Evolutionary conservation across 2,888 invertebrate genomes (phyloP), one percentile per base, ranked within the genome.

Genomic region (Coelogynopora nodosa): DNA sequence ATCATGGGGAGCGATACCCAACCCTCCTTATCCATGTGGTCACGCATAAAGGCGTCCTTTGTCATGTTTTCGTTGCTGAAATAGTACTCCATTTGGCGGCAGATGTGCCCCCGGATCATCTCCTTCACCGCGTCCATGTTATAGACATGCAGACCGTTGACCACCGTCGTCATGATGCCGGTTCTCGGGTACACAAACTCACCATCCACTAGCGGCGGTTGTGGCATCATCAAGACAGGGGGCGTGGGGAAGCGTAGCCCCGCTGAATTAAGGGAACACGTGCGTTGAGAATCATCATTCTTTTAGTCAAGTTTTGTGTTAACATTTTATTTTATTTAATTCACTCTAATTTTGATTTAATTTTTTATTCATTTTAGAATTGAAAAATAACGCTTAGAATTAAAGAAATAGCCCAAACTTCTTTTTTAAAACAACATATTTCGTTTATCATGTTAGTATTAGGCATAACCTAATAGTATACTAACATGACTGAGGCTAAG

Each of bases 1-100:
- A 85, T 85, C 26, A 85, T 67, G 23, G 74, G 26, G 18, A 85
- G 74, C 27, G 85, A 67, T 5, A 85, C 85, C 85, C 85, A 85
- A 27, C 85, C 85, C 1, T 85, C 85, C n/a, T 27, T 27, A 30
- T 85, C 85, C 85, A 85, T 85, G 18, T 67, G 85, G 2, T 67
- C 27, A 1, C 85, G 85, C n/a, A 85, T 28, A 30, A 67, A 85
- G 28, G 85, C 74, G 29, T 85, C 85, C 74, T 85, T 85, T 10
- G 28, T 67, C n/a, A 85, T 67, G 74, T 85, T 85, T 30, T 85
- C 85, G 0, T 26, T 27, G 31, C 67, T 67, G 30, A 85, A 85
- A 26, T 85, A 85, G 30, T 85, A 85, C 74, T 85, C 85, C 26
- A 85, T 74, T 74, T 74, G 74, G 18, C 74, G 74, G 23, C 74